Base-by-base conservation (phyloP, 1,140 invertebrate genomes). In the Ditylenchus dipsaci region DNA sequence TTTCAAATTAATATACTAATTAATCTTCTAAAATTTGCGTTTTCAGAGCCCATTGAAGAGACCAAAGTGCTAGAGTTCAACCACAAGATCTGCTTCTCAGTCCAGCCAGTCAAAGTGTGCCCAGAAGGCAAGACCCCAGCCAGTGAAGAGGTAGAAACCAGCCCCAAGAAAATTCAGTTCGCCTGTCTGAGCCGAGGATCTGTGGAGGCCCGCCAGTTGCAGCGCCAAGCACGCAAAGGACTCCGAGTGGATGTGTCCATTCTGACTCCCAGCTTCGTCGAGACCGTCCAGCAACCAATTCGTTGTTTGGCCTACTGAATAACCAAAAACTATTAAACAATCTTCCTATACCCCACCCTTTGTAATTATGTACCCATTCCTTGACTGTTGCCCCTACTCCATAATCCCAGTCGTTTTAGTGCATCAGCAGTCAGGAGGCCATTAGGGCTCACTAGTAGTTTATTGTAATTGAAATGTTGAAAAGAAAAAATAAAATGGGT, bases 11-110 rank as follows among this genome's bases (percentile, higher is more conserved):
- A n/a, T n/a, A n/a, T n/a, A n/a, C n/a, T n/a, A n/a, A n/a, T 38
- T 38, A 38, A 5, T 38, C 33, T 11, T 23, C 53, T 56, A 56
- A 56, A 5, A 13, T 56, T 56, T 3, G 3, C 3, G 3, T 23
- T 56, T 56, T 56, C 29, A 57, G 67, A 71, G 29, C 68, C 68
- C n/a, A 69, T 71, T 27, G 1, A 57, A 19, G 47, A 65, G 42
- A 68, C 68, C 27, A 49, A 71, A 23, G 57, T 60, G 29, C 57
- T 78, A 13, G 15, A 68, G 21, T 29, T 63, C 29, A 69, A 45
- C 13, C 57, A 79, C 45, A 59, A 67, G 38, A 63, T 82, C 1
- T 80, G 78, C 64, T 77, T 80, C 67, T 68, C 72, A 21, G 73
- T 38, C 8, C 33, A 69, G 26, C 72, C 79, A 7, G 58, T 79